These are phyloP conservation scores for Nudaria mundana DNA, from an alignment of 2,888 invertebrate species.

Conservation along the genomic window DNA sequence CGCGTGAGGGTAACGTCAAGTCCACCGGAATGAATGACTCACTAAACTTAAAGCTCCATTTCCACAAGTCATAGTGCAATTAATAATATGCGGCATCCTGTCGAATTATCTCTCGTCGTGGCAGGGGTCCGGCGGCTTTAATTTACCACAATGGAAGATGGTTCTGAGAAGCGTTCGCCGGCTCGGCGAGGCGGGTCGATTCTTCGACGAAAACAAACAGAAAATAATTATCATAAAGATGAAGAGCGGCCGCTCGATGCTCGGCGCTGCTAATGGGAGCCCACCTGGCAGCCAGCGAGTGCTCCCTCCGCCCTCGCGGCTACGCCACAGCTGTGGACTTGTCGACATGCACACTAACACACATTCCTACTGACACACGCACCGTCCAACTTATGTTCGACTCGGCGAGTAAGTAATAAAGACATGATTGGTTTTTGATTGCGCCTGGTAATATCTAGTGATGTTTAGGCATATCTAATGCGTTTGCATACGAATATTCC, in stretches of 20 bases:
- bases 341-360: conserved; percentile 24
- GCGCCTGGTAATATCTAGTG: conserved; percentile 29
- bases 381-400: conserved; percentile 41
- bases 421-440: conserved; percentile 56
- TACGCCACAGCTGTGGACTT: conserved; percentile 33
- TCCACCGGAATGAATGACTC: conserved; percentile 76
- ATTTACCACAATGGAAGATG: conserved; percentile 80
- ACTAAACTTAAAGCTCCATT: conserved; percentile 77
- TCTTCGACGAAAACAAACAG: conserved; percentile 81
- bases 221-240: conserved; percentile 82
- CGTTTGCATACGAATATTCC: conserved; percentile 9
- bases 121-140: conserved; percentile 81
- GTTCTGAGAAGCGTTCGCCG: conserved; percentile 76
- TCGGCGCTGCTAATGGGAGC: conserved; percentile 75
- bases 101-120: conserved; percentile 80
- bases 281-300: conserved; percentile 68
- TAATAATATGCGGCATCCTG: conserved; percentile 82
- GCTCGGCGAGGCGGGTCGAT: conserved; percentile 77
- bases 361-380: conserved; percentile 38
- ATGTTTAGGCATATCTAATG: conserved; percentile 24
- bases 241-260: conserved; percentile 78
- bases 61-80: conserved; percentile 82
- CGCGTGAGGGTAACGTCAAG: conserved; percentile 58
- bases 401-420: conserved; percentile 46
- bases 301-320: conserved; percentile 37